Evolutionary conservation across 2,797 vertebrate species (phyloP), one percentile per base, ranked within the genome.

Genomic region (Echeneis naucrates): DNA sequence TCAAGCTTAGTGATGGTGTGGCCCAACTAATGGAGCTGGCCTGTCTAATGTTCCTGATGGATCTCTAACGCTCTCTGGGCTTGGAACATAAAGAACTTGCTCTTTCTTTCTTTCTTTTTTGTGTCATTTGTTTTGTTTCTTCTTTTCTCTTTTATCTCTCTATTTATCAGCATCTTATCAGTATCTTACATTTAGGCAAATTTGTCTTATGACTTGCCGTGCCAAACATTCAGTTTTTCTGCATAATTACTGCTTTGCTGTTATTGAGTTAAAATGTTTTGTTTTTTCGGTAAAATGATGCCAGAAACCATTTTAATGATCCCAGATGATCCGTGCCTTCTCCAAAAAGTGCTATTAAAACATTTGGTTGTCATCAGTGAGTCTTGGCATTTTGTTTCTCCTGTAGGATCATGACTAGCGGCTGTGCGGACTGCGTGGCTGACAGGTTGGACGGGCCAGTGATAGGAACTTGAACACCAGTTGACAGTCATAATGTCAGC

Each of bases 401-500:
- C 8, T 55, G 54, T 50, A 63, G 56, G 45, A 42, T 42, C 40
- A 17, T 45, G 14, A 61, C 68, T 58, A 73, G 45, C 74, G 47
- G 53, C 37, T 51, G 40, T 42, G 51, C 40, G 2, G 44, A 62
- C 77, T 33, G 72, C 17, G 35, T 77, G 66, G 45, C 33, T 63
- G 61, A 64, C 60, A 72, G 59, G 74, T 59, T 38, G 75, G 78
- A 73, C 76, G 64, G 54, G 62, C 38, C 61, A 72, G 80, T 81
- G 82, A 85, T 71, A 75, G 75, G 51, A 73, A 64, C 52, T 68
- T 72, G 82, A 80, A 88, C 75, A 68, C 76, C 65, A 59, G 66
- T 35, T 74, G 72, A 72, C 21, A 14, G 80, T 68, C 88, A 77
- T 87, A 88, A 90, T 91, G 88, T 90, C 87, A 78, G 79, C 81